Evolutionary conservation across 2,888 invertebrate genomes (phyloP).

Genomic region (Podabrus alpinus): DNA sequence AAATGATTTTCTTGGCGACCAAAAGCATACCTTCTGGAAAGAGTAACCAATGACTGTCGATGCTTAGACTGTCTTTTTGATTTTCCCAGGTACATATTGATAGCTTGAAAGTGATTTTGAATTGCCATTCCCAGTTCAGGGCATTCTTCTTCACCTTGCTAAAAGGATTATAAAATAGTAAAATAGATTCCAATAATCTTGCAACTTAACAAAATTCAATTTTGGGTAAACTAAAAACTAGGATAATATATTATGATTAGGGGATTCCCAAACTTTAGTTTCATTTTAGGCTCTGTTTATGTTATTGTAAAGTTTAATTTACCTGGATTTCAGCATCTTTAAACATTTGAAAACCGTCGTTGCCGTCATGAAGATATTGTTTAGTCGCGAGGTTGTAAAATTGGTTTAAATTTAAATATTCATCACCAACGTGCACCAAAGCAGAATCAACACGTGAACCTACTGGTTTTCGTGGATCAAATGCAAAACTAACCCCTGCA

Average conservation of each 20-base stretch:
- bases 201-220: too few species aligned
- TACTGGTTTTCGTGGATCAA: slow-evolving; percentile 70
- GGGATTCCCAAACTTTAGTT: too few species aligned
- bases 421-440: slow-evolving; percentile 82
- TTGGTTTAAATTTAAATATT: slow-evolving; percentile 74
- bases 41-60: slow-evolving; percentile 81
- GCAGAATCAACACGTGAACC: slow-evolving; percentile 73
- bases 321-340: slow-evolving; percentile 76
- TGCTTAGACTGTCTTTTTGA: slow-evolving; percentile 75
- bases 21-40: slow-evolving; percentile 69
- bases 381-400: slow-evolving; percentile 80
- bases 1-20: background rate
- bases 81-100: slow-evolving; percentile 76
- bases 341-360: slow-evolving; percentile 85
- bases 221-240: background rate
- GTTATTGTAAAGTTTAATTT: slow-evolving; percentile 42
- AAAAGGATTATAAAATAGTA: slow-evolving; percentile 32
- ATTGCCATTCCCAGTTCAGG: slow-evolving; percentile 82
- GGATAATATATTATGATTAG: background rate
- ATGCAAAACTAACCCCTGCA: slow-evolving; percentile 77
- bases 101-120: slow-evolving; percentile 89
- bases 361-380: slow-evolving; percentile 77
- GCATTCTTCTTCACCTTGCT: slow-evolving; percentile 85
- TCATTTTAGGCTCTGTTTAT: too few species aligned
- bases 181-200: too few species aligned